Conservation (phyloP, 2,113 vertebrate species). For the Dendrocopos noguchii region DNA sequence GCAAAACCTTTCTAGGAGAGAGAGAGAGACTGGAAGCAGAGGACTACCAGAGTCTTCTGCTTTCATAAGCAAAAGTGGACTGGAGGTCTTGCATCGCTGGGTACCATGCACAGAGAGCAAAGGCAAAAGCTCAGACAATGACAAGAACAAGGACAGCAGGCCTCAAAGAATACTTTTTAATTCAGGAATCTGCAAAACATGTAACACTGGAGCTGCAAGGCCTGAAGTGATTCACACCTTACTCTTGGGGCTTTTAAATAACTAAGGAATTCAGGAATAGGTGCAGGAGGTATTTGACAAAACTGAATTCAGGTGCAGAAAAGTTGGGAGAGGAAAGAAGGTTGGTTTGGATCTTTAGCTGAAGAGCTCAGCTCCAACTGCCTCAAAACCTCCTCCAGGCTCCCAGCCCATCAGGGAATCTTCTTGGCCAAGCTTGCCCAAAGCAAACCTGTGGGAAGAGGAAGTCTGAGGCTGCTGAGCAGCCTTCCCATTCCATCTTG, state of each 20-base stretch:
- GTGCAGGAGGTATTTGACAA: conserved; percentile 6
- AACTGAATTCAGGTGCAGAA: neutral
- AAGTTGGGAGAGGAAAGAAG: neutral
- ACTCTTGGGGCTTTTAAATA: conserved; percentile 25
- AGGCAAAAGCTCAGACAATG: neutral
- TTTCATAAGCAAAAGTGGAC: neutral
- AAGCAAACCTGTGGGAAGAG: neutral
- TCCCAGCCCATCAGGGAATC: neutral
- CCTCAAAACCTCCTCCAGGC: neutral
- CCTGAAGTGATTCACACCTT: conserved; percentile 23
- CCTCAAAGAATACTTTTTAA: conserved; percentile 44
- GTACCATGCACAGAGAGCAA: neutral
- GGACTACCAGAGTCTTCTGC: neutral
- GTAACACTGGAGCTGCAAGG: neutral
- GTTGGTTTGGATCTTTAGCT: neutral
- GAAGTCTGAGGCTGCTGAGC: neutral
- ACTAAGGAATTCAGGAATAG: neutral
- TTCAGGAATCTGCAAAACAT: neutral
- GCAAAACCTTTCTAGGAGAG: neutral
- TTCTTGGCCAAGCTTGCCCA: neutral
- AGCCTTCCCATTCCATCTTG: neutral
- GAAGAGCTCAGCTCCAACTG: neutral
- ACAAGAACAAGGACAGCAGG: conserved; percentile 12
- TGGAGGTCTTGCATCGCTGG: neutral
- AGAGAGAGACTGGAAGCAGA: neutral